Percentiles rank a stretch among this genome's conserved stretches.
phyloP scores from a whole-genome alignment of 1,140 invertebrate genomes.

The Leptinotarsa defecta region DNA sequence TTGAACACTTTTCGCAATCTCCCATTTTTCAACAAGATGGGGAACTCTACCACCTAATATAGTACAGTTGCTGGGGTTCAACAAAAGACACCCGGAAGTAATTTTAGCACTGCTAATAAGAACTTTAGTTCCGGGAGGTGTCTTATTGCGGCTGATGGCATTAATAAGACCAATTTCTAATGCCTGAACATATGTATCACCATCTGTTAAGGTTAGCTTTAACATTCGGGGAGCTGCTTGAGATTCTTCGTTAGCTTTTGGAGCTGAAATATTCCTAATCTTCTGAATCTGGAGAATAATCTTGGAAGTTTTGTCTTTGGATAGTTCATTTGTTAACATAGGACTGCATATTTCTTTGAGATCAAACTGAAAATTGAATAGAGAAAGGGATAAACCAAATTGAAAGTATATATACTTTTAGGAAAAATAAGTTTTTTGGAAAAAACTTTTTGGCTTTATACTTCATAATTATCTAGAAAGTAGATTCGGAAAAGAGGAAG shows the following conservation, averaged over 20 bases:
- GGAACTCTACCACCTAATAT: constrained; percentile 81
- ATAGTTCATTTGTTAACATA: constrained; percentile 62
- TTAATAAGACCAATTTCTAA: constrained; percentile 73
- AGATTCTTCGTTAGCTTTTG: constrained; percentile 89
- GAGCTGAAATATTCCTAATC: constrained; percentile 83
- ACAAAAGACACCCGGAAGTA: constrained; percentile 70
- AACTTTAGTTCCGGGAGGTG: constrained; percentile 79
- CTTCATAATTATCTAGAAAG: no score
- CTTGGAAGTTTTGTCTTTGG: constrained; percentile 63
- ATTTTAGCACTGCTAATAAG: constrained; percentile 60
- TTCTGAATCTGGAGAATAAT: constrained; percentile 87
- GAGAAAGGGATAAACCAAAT: neutral
- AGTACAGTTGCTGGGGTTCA: constrained; percentile 68
- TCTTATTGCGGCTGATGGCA: constrained; percentile 69
- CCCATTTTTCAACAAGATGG: constrained; percentile 87
- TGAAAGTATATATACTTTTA: neutral
- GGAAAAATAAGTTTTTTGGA: neutral
- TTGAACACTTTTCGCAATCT: constrained; percentile 79
- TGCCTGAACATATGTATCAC: constrained; percentile 75
- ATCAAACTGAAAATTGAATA: constrained; percentile 70
- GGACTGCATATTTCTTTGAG: constrained; percentile 75
- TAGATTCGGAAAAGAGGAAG: no score
- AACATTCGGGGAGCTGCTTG: constrained; percentile 79
- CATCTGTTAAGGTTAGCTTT: constrained; percentile 83
- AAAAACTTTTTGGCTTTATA: no score